Base-by-base conservation (phyloP, 2,888 invertebrate genomes). In the Leistus spinibarbis region DNA sequence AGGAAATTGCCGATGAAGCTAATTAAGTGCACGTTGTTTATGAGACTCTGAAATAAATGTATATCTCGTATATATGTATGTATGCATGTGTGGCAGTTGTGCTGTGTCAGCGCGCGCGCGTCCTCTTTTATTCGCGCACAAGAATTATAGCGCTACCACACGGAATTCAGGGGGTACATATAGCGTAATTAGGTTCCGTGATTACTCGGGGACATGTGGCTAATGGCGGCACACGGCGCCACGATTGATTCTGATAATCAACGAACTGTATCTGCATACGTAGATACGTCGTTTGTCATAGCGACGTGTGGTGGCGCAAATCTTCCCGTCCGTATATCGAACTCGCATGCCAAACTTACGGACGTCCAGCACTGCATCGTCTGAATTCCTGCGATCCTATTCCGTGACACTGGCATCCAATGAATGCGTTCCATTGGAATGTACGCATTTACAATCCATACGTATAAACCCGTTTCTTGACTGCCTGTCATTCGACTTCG, bases 11-110 rank as follows among this genome's bases (percentile, higher is more conserved):
- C 77, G 78, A 78, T 78, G 79, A 78, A 78, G 78, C 78, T 80
- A 79, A 80, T 79, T 79, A 80, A 80, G 79, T 78, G 79, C 77
- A 77, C 77, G 79, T 79, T 79, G 79, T 80, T 80, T 80, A 80
- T 80, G 79, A 79, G 79, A 71, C 76, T 78, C 77, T 9, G 19
- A 20, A 19, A 10, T 57, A n/a, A 20, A 60, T 70, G 63, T 22
- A 22, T 64, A n/a, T n/a, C n/a, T n/a, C n/a, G 54, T 64, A 56
- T 70, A n/a, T 62, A 9, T 23, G n/a, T 19, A 10, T n/a, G 9
- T n/a, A 57, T 60, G 10, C 60, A 57, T 20, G 54, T 13, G 10
- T n/a, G n/a, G n/a, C n/a, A n/a, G n/a, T n/a, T n/a, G n/a, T n/a
- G n/a, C n/a, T n/a, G n/a, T n/a, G n/a, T n/a, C n/a, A n/a, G n/a